These are phyloP conservation scores for Danionella dracula DNA, from an alignment of 2,797 vertebrate species.

Conservation along the genomic window DNA sequence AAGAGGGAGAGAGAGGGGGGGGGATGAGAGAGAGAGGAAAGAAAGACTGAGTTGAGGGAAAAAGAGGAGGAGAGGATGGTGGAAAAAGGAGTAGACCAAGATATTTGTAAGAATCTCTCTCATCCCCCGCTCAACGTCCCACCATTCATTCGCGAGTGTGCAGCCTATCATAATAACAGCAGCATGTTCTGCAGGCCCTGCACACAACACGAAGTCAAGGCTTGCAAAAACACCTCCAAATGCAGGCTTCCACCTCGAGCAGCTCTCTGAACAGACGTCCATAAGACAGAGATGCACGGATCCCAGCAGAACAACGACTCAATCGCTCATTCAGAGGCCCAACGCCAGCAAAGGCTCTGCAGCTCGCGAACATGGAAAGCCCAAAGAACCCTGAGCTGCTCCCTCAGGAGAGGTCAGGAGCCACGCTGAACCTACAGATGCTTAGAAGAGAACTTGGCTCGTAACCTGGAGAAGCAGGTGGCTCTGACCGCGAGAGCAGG, in stretches of 20 bases:
- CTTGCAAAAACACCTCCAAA: slow-evolving; percentile 2
- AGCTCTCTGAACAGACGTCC: slow-evolving; percentile 15
- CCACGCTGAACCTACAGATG: neutral
- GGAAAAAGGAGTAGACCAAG: too few relatives aligned
- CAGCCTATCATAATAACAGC: too few relatives aligned
- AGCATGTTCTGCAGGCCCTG: too few relatives aligned
- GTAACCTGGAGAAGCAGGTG: slow-evolving; percentile 3
- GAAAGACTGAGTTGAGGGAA: too few relatives aligned
- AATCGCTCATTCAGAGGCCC: slow-evolving; percentile 20
- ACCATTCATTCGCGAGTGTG: too few relatives aligned
- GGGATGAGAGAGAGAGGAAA: too few relatives aligned
- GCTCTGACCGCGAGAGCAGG: neutral
- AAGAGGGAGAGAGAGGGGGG: too few relatives aligned
- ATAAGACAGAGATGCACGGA: slow-evolving; percentile 15
- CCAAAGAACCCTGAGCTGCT: neutral
- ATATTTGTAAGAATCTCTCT: too few relatives aligned
- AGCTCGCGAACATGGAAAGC: neutral
- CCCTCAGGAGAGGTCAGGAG: slow-evolving; percentile 1
- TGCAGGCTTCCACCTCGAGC: slow-evolving; percentile 7
- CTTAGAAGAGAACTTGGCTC: neutral
- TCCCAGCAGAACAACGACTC: slow-evolving; percentile 20
- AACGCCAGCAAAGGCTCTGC: slow-evolving; percentile 5
- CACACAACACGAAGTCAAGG: too few relatives aligned
- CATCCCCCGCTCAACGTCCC: too few relatives aligned
- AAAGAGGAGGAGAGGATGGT: too few relatives aligned